These are phyloP conservation scores for Cardiocondyla obscurior DNA, from an alignment of 1,140 invertebrate species.

Conservation along the genomic window DNA sequence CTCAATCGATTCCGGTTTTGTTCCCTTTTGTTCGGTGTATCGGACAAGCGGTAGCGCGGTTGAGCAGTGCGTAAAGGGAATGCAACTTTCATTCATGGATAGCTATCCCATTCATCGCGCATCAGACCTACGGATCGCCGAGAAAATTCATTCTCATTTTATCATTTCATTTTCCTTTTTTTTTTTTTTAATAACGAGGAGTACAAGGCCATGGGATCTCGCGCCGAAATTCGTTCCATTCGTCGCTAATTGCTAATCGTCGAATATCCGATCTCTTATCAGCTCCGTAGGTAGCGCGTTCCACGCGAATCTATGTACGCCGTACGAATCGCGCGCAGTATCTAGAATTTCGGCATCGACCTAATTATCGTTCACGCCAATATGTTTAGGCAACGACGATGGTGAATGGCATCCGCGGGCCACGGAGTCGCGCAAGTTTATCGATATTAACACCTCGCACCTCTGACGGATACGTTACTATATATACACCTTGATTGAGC, in stretches of 20 bases:
- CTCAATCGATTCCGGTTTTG: slow-evolving; percentile 33
- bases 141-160: neutral
- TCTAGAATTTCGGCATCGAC: neutral
- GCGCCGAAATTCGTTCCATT: neutral
- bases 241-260: neutral
- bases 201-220: too few species aligned
- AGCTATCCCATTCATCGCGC: neutral
- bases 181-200: too few species aligned
- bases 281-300: too few species aligned
- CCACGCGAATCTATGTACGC: neutral
- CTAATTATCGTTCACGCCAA: neutral
- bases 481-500: slow-evolving; percentile 65
- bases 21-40: neutral
- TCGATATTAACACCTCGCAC: slow-evolving; percentile 21
- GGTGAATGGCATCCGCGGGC: neutral
- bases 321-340: too few species aligned
- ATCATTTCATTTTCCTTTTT: too few species aligned
- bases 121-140: neutral
- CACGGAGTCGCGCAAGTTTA: neutral
- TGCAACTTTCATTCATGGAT: slow-evolving; percentile 72
- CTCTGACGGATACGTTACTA: slow-evolving; percentile 35
- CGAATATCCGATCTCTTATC: neutral
- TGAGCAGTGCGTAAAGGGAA: slow-evolving; percentile 50
- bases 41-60: slow-evolving; percentile 31
- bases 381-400: neutral